phyloP scores from a whole-genome alignment of 2,888 invertebrate species.

The Crioceris asparagi region DNA sequence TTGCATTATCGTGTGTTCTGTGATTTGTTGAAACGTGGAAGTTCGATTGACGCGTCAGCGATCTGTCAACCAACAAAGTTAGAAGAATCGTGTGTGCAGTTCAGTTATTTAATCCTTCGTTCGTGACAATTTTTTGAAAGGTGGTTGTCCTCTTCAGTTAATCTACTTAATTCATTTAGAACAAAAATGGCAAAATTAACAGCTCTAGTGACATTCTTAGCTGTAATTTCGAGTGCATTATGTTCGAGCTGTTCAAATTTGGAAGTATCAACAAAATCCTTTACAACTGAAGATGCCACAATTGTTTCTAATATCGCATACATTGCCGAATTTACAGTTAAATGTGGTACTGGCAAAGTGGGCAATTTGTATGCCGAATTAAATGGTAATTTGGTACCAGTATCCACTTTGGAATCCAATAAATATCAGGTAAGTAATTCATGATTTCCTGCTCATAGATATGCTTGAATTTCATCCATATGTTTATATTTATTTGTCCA shows the following conservation, averaged over 20 bases:
- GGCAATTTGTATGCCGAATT: constrained; percentile 77
- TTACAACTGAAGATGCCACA: constrained; percentile 88
- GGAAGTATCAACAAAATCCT: constrained; percentile 64
- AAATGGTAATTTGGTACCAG: constrained; percentile 74
- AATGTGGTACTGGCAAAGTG: constrained; percentile 57
- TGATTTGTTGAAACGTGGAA: too few species aligned
- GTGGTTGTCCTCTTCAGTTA: too few species aligned
- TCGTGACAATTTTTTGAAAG: too few species aligned
- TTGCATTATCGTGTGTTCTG: too few species aligned
- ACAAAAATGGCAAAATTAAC: constrained; percentile 18
- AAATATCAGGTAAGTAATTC: constrained; percentile 67
- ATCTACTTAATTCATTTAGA: too few species aligned
- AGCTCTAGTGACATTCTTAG: constrained; percentile 13
- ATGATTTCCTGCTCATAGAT: neutral
- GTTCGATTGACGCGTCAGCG: too few species aligned
- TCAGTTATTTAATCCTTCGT: too few species aligned
- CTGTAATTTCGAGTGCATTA: constrained; percentile 18
- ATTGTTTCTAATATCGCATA: constrained; percentile 83
- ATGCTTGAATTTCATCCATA: neutral
- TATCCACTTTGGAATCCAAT: constrained; percentile 64
- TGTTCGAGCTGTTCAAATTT: constrained; percentile 47
- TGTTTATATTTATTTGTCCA: neutral
- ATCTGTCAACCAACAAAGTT: too few species aligned
- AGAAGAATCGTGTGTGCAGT: too few species aligned
- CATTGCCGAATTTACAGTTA: constrained; percentile 79